Conservation (phyloP, 2,888 invertebrate genomes). For the Pantelozetes paolii region DNA sequence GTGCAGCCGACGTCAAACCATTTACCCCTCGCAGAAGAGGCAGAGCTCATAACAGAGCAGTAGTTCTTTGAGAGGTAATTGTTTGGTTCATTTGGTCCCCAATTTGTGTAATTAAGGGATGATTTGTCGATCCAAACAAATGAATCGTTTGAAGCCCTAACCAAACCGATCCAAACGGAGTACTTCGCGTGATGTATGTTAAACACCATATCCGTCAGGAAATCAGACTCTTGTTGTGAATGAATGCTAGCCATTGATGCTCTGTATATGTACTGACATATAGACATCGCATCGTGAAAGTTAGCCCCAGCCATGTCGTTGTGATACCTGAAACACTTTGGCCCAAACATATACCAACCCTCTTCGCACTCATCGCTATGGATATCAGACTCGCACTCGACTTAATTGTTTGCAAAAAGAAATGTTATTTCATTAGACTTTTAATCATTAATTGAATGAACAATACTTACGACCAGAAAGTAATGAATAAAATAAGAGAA, state of each 20-base stretch:
- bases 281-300: slow-evolving; percentile 37
- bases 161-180: slow-evolving; percentile 36
- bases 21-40: neutral
- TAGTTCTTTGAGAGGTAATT: slow-evolving; percentile 39
- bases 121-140: slow-evolving; percentile 34
- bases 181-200: slow-evolving; percentile 31
- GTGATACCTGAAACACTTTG: slow-evolving; percentile 35
- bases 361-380: neutral
- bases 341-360: slow-evolving; percentile 24
- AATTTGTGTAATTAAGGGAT: slow-evolving; percentile 32
- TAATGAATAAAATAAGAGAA: neutral
- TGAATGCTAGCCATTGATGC: slow-evolving; percentile 20
- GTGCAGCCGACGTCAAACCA: slow-evolving; percentile 40
- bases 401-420: too few relatives aligned
- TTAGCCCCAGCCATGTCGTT: slow-evolving; percentile 37
- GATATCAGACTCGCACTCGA: too few relatives aligned
- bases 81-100: slow-evolving; percentile 42
- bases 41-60: slow-evolving; percentile 39
- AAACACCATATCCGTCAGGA: slow-evolving; percentile 15
- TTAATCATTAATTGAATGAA: too few relatives aligned
- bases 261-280: slow-evolving; percentile 18
- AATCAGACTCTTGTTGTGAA: slow-evolving; percentile 30
- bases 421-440: too few relatives aligned
- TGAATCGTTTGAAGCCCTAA: neutral
- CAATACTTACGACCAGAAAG: neutral